Conservation (phyloP, 2,113 vertebrate genomes). For the Maylandia zebra region DNA sequence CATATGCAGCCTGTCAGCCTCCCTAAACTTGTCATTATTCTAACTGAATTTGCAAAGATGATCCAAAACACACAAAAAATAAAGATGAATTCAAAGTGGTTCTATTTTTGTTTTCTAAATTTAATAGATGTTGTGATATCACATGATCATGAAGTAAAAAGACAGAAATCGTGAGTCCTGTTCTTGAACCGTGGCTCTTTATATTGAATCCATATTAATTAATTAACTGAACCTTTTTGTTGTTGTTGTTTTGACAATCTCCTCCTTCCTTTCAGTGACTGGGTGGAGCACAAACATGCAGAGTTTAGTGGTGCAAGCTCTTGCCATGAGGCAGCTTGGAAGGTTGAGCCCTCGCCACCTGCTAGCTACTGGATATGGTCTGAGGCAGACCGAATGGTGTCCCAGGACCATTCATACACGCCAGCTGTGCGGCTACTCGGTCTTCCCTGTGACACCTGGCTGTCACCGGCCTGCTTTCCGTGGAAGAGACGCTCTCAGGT, state of each 20-base stretch:
- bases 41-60: background rate
- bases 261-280: background rate
- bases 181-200: background rate
- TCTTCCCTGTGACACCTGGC: slow-evolving; percentile 2
- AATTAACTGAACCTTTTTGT: background rate
- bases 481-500: slow-evolving; percentile 36
- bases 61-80: background rate
- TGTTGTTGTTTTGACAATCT: background rate
- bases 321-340: slow-evolving; percentile 65
- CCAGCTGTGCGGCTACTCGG: slow-evolving; percentile 56
- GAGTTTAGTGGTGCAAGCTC: slow-evolving; percentile 58
- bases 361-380: slow-evolving; percentile 44
- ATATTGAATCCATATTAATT: background rate
- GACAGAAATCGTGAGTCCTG: background rate
- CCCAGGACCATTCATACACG: slow-evolving; percentile 62
- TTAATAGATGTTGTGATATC: background rate
- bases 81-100: background rate
- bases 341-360: slow-evolving; percentile 48
- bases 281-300: slow-evolving; percentile 55
- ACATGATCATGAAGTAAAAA: background rate
- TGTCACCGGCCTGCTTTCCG: slow-evolving; percentile 15
- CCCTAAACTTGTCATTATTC: background rate
- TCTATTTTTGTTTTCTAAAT: background rate
- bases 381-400: slow-evolving; percentile 43
- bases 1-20: background rate